phyloP scores from a whole-genome alignment of 2,797 vertebrate species.

The Anabacerthia variegaticeps region DNA sequence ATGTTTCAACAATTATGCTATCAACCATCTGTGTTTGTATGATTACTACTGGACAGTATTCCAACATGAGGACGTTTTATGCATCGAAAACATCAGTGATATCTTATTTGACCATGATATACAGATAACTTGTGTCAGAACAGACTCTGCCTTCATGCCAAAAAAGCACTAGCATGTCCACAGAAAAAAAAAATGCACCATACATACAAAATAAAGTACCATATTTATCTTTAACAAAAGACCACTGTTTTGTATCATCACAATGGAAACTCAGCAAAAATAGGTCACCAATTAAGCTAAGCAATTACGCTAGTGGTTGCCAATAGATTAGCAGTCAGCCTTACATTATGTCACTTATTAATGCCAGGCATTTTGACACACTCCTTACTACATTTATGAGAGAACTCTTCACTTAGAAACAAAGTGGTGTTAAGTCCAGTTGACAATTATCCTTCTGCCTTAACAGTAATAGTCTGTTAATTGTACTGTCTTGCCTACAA shows the following conservation, averaged over 20 bases:
- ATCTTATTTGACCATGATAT: background rate
- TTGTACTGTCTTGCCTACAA: background rate
- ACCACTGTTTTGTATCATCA: background rate
- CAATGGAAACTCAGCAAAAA: background rate
- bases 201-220: background rate
- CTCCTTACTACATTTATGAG: background rate
- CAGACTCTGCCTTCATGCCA: background rate
- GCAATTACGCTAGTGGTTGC: background rate
- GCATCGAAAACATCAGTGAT: background rate
- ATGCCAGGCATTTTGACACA: background rate
- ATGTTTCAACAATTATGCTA: background rate
- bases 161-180: background rate
- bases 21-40: background rate
- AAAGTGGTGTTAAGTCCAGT: background rate
- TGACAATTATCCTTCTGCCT: conserved; percentile 7
- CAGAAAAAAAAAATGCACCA: background rate
- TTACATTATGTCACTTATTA: background rate
- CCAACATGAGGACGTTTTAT: background rate
- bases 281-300: background rate
- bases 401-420: background rate
- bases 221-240: background rate
- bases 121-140: background rate
- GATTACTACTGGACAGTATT: background rate
- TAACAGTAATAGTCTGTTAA: background rate
- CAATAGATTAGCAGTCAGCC: background rate